Percentiles rank a stretch among this genome's conserved stretches.
These are phyloP conservation scores for Gerris buenoi DNA, from an alignment of 1,140 invertebrate species.

Conservation along the genomic window DNA sequence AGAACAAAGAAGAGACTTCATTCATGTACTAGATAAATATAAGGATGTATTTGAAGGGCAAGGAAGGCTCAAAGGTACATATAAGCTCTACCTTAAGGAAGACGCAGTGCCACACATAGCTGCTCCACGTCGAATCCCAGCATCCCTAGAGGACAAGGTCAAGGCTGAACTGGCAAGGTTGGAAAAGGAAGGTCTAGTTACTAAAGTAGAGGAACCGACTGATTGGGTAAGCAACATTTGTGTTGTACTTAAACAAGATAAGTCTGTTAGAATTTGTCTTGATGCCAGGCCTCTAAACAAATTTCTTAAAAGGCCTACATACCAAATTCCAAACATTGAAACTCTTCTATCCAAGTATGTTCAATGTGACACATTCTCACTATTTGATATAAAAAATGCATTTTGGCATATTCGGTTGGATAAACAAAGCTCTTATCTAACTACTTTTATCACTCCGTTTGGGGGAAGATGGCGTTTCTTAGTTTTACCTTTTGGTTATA, in stretches of 20 bases:
- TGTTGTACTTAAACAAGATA: not conserved
- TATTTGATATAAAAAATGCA: not conserved
- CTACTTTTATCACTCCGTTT: not conserved
- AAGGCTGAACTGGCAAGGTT: not conserved
- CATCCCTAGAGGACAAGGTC: not conserved
- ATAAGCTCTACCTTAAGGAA: not conserved
- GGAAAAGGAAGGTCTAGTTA: not conserved
- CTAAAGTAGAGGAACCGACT: not conserved
- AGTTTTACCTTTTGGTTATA: not conserved
- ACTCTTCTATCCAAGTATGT: not conserved
- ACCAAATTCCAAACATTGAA: not conserved
- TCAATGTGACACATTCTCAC: not conserved
- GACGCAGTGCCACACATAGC: not conserved
- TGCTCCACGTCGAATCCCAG: not conserved
- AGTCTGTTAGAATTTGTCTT: not conserved
- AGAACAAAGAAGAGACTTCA: not conserved
- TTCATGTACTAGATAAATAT: no score
- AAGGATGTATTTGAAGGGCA: not conserved
- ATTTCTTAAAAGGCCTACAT: not conserved
- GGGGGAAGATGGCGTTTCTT: not conserved
- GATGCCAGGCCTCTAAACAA: not conserved
- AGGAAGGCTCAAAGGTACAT: not conserved
- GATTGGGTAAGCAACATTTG: not conserved
- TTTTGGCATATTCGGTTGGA: not conserved
- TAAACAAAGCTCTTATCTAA: not conserved